A percentile compares a stretch with the other conserved stretches of the same genome.
Conservation (phyloP, 2,888 invertebrate species). For the Taphrorychus bicolor region DNA sequence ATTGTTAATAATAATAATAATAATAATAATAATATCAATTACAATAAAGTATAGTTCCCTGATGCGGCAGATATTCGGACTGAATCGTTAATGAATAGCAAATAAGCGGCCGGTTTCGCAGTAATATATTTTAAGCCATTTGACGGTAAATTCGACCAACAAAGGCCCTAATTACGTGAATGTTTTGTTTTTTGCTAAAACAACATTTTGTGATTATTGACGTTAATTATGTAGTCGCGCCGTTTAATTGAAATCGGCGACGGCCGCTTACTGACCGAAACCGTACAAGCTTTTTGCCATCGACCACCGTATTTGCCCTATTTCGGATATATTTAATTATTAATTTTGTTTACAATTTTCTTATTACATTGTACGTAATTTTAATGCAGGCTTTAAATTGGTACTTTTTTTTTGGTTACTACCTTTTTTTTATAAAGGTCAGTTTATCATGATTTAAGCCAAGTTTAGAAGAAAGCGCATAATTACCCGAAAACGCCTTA, state of each 20-base stretch:
- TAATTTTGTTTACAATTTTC: too few species aligned
- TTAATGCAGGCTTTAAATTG: too few species aligned
- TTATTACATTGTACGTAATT: too few species aligned
- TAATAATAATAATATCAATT: neutral
- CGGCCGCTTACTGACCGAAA: neutral
- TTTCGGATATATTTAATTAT: too few species aligned
- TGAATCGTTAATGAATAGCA: constrained; percentile 36
- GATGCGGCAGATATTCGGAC: constrained; percentile 25
- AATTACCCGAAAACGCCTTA: too few species aligned
- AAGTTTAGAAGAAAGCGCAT: too few species aligned
- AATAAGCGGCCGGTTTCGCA: neutral
- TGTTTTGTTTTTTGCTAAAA: constrained; percentile 35
- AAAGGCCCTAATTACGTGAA: constrained; percentile 26
- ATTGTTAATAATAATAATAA: too few species aligned
- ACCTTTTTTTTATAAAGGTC: too few species aligned
- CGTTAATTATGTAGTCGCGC: constrained; percentile 30
- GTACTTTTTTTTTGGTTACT: too few species aligned
- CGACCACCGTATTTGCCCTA: neutral
- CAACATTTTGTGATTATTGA: constrained; percentile 37
- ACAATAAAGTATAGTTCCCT: constrained; percentile 4
- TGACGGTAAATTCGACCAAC: constrained; percentile 45
- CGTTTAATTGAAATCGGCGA: constrained; percentile 20
- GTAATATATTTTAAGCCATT: constrained; percentile 37
- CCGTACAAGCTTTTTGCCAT: neutral
- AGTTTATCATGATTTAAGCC: too few species aligned